phyloP scores from a whole-genome alignment of 2,113 vertebrate species.

The Forbesichthys papilliferus region DNA sequence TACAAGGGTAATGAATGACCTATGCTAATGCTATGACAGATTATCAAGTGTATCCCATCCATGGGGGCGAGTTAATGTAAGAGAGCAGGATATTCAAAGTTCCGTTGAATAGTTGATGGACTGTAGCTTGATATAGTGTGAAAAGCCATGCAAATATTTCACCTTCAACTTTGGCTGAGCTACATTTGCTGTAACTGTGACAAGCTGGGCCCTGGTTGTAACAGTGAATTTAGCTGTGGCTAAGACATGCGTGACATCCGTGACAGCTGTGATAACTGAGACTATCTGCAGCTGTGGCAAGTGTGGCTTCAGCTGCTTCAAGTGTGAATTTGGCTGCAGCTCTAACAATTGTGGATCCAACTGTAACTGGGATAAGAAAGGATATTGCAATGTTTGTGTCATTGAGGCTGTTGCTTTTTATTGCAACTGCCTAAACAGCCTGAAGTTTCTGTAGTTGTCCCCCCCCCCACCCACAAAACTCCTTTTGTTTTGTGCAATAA shows the following conservation, averaged over 20 bases:
- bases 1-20: too few species aligned
- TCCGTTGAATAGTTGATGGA: neutral
- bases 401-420: neutral
- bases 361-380: neutral
- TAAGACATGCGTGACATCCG: constrained; percentile 31
- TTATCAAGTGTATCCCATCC: too few species aligned
- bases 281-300: neutral
- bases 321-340: constrained; percentile 45
- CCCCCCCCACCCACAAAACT: too few species aligned
- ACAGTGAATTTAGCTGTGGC: constrained; percentile 11
- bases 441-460: too few species aligned
- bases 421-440: too few species aligned
- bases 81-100: too few species aligned
- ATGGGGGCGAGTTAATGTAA: too few species aligned
- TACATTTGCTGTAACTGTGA: constrained; percentile 15
- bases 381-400: neutral
- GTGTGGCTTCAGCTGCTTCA: constrained; percentile 25
- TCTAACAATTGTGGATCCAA: constrained; percentile 25
- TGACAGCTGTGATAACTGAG: constrained; percentile 3
- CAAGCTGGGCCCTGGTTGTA: constrained; percentile 19
- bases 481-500: too few species aligned
- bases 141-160: neutral
- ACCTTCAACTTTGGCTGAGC: neutral
- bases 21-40: too few species aligned
- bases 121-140: constrained; percentile 3